A percentile compares a stretch with the other conserved stretches of the same genome.
Evolutionary conservation across 2,113 vertebrate species (phyloP).

Genomic region (Irena cyanogastra): DNA sequence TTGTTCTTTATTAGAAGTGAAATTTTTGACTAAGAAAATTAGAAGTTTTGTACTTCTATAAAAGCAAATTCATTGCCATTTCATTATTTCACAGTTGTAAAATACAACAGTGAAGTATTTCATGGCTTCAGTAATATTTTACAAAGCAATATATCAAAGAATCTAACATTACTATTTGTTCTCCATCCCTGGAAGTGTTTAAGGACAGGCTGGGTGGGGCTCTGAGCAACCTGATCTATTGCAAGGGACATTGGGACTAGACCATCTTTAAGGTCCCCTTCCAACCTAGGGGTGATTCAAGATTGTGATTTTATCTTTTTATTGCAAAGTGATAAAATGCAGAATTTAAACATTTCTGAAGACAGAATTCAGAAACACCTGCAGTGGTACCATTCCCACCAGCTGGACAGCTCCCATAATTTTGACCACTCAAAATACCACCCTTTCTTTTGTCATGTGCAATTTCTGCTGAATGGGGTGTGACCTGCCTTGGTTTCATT

Average conservation of each 20-base stretch:
- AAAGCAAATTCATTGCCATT: not conserved
- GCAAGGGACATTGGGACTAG: not conserved
- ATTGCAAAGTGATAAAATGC: not conserved
- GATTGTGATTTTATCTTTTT: not conserved
- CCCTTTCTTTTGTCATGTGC: not conserved
- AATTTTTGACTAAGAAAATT: not conserved
- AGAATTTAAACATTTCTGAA: not conserved
- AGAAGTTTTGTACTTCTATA: not conserved
- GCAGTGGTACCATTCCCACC: not conserved
- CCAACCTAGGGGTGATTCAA: not conserved
- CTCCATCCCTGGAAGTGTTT: not conserved
- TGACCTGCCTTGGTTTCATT: not conserved
- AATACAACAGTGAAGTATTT: not conserved
- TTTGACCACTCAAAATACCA: not conserved
- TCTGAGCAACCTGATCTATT: not conserved
- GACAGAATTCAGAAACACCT: not conserved
- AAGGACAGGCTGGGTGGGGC: not conserved
- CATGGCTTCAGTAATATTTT: not conserved
- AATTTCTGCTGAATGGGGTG: not conserved
- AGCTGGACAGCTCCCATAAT: not conserved
- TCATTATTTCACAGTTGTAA: not conserved
- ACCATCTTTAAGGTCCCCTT: not conserved
- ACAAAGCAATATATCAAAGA: not conserved
- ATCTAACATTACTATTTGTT: not conserved
- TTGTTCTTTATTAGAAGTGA: not conserved